Evolutionary conservation across 2,797 vertebrate species (phyloP).

Genomic region (Neosilurus mollespiculum): DNA sequence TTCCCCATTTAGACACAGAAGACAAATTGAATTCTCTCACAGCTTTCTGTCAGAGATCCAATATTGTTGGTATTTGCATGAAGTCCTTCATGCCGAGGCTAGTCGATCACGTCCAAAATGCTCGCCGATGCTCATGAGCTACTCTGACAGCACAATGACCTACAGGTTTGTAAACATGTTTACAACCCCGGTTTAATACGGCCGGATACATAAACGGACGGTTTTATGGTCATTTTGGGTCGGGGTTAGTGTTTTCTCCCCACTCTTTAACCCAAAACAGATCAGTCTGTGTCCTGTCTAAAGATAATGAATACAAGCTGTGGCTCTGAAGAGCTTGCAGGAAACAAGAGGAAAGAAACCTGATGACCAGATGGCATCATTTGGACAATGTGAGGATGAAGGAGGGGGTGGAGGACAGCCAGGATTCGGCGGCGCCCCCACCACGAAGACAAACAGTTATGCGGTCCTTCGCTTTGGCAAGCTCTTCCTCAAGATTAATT

Average conservation of each 20-base stretch:
- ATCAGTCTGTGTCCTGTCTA: conserved; percentile 28
- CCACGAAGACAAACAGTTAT: conserved; percentile 57
- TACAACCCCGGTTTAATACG: background rate
- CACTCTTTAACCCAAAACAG: conserved; percentile 44
- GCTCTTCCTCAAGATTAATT: conserved; percentile 55
- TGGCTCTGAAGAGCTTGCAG: conserved; percentile 13
- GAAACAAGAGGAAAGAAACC: conserved; percentile 27
- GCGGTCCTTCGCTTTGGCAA: conserved; percentile 50
- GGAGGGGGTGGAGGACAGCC: conserved; percentile 11
- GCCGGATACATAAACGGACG: conserved; percentile 15
- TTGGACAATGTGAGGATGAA: conserved; percentile 29
- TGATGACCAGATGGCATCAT: conserved; percentile 52
- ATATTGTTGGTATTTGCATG: background rate
- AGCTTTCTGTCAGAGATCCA: background rate
- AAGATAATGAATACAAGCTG: conserved; percentile 48
- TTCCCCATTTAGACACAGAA: background rate
- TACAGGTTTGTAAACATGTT: conserved; percentile 22
- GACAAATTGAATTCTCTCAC: conserved; percentile 7
- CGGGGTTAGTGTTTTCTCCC: conserved; percentile 41
- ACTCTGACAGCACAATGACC: background rate
- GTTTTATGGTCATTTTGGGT: conserved; percentile 35
- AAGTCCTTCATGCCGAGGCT: background rate
- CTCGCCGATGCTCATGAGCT: background rate
- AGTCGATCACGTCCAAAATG: background rate
- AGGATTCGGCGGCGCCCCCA: conserved; percentile 43